Percentiles rank a stretch among this genome's conserved stretches.
Evolutionary conservation across 1,140 invertebrate genomes (phyloP).

Genomic region (Cardiocondyla obscurior): DNA sequence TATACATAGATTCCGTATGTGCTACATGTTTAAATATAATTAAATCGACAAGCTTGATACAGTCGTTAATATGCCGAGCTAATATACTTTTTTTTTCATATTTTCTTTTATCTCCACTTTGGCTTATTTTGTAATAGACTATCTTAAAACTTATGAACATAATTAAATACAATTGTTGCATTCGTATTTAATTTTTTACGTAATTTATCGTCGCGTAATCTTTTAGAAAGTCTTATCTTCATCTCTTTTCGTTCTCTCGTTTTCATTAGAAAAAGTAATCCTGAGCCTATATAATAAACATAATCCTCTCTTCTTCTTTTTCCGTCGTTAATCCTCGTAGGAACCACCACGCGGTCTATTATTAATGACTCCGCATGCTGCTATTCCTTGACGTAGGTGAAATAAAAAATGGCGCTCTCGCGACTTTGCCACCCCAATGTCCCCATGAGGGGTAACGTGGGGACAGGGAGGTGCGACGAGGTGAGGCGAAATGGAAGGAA

Average conservation of each 20-base stretch:
- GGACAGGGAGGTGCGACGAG: conserved; percentile 68
- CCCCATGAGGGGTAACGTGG: conserved; percentile 69
- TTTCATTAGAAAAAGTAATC: conserved; percentile 58
- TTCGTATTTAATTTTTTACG: conserved; percentile 43
- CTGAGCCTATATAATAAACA: conserved; percentile 45
- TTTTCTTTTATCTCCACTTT: not conserved
- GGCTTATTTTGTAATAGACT: not conserved
- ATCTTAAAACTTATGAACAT: not conserved
- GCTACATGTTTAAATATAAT: conserved; percentile 5
- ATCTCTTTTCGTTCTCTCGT: conserved; percentile 31
- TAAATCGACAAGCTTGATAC: not conserved
- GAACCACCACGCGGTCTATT: conserved; percentile 71
- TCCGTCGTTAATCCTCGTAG: conserved; percentile 72
- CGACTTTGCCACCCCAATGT: conserved; percentile 75
- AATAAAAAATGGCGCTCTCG: conserved; percentile 78
- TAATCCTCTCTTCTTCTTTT: conserved; percentile 29
- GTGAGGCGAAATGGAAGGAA: conserved; percentile 66
- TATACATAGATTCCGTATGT: not conserved
- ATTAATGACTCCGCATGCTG: conserved; percentile 77
- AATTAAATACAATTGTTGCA: not conserved
- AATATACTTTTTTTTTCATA: not conserved
- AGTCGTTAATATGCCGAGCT: not conserved
- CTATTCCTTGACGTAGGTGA: conserved; percentile 66
- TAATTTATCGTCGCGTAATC: conserved; percentile 53
- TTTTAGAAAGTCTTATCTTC: conserved; percentile 48